A percentile compares a stretch with the other conserved stretches of the same genome.
Evolutionary conservation across 2,797 vertebrate genomes (phyloP).

Genomic region (Naso thynnoides): DNA sequence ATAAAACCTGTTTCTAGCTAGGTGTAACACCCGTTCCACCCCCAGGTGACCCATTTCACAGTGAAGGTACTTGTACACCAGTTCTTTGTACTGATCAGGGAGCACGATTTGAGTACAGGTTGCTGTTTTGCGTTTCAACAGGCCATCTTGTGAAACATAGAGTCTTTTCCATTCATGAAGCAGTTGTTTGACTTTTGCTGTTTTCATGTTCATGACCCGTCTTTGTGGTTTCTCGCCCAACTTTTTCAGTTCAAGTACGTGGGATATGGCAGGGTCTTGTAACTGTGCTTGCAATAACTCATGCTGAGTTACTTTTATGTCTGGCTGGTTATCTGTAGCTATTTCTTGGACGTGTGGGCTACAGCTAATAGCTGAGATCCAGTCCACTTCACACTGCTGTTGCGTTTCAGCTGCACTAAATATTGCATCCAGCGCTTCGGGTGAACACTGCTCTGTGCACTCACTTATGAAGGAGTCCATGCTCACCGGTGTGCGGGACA

Average conservation of each 20-base stretch:
- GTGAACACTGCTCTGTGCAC: slow-evolving; percentile 1
- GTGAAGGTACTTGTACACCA: slow-evolving; percentile 32
- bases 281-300: slow-evolving; percentile 22
- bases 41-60: slow-evolving; percentile 39
- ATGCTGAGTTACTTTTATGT: slow-evolving; percentile 9
- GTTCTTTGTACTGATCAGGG: slow-evolving; percentile 24
- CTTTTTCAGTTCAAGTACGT: background rate
- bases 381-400: background rate
- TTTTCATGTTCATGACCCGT: background rate
- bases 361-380: slow-evolving; percentile 16
- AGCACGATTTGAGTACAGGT: slow-evolving; percentile 27
- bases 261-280: slow-evolving; percentile 7
- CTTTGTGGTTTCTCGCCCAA: slow-evolving; percentile 5
- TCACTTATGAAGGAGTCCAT: slow-evolving; percentile 2
- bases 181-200: background rate
- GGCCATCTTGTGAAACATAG: slow-evolving; percentile 20
- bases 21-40: slow-evolving; percentile 9
- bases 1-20: slow-evolving; percentile 20
- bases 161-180: slow-evolving; percentile 22
- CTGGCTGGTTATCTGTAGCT: background rate
- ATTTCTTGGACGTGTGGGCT: background rate
- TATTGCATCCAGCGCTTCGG: slow-evolving; percentile 27
- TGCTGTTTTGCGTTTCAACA: slow-evolving; percentile 28
- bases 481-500: background rate
- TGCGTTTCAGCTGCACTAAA: slow-evolving; percentile 14